Base-by-base conservation (phyloP, 2,888 invertebrate species). In the Nymphalis urticae region DNA sequence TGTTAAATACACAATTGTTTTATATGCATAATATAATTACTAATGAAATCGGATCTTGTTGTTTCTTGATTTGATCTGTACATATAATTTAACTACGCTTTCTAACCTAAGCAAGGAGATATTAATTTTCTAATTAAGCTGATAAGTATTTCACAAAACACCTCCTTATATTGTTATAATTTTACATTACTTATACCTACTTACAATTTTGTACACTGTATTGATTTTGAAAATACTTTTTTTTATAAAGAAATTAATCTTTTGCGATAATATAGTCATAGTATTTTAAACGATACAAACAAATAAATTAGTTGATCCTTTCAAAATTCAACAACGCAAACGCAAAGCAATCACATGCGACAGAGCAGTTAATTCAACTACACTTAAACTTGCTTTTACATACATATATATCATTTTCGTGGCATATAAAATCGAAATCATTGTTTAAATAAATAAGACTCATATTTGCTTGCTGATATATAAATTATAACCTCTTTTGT, bases 311-410 rank as follows among this genome's bases (percentile, higher is more conserved):
- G 75, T 76, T 74, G 72, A 75, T 77, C 80, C 79, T 79, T 80
- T 81, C 79, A 79, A 83, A 82, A 80, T 83, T 83, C 80, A 82
- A 84, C 84, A 82, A 80, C 79, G 82, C 82, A 82, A 85, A 84
- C 82, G 82, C 84, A 81, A 85, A 85, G 83, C 85, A 86, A 87
- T 85, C 85, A 84, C 80, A 85, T 85, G 86, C 87, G 85, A 83
- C 79, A 76, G 82, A 83, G 84, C 84, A 84, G 81, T 85, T 89
- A 85, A 88, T 85, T 87, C 86, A 85, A 81, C 80, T 80, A 83
- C 85, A 85, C 83, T 85, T 81, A 80, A 82, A 81, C 72, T 74
- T 76, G 74, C 73, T 70, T 73, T 73, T 61, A 67, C 72, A 62
- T 21, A 21, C 21, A 21, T 21, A 21, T 76, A 48, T 59, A 48